These are phyloP conservation scores for Cerastis leucographa DNA, from an alignment of 2,888 invertebrate genomes.

Conservation along the genomic window DNA sequence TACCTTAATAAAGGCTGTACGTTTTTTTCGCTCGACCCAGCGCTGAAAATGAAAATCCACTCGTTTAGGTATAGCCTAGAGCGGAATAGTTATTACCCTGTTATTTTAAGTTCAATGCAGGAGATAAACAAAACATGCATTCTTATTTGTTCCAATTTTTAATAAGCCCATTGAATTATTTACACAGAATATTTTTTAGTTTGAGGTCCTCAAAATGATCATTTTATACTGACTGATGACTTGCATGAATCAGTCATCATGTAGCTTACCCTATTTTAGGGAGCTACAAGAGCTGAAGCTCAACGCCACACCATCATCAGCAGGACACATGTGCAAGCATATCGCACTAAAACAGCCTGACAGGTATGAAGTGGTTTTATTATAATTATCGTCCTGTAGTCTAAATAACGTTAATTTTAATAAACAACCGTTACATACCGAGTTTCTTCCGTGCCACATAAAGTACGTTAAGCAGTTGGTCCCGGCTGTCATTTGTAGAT, in stretches of 20 bases:
- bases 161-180: neutral
- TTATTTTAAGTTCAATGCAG: neutral
- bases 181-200: neutral
- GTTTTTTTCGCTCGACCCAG: neutral
- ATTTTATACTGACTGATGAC: constrained; percentile 17
- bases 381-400: neutral
- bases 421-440: too few relatives aligned
- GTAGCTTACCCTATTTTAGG: constrained; percentile 46
- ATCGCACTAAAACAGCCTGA: constrained; percentile 20
- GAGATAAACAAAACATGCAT: neutral
- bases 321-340: constrained; percentile 20
- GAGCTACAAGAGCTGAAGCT: constrained; percentile 38
- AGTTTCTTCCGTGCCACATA: neutral
- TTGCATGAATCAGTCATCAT: constrained; percentile 43
- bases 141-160: neutral
- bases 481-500: too few relatives aligned
- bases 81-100: neutral
- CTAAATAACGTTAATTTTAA: neutral
- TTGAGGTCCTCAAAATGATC: neutral
- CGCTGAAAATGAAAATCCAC: neutral
- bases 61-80: neutral
- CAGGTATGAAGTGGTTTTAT: constrained; percentile 34
- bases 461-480: neutral
- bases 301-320: constrained; percentile 30
- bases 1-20: neutral